These are phyloP conservation scores for Vannuccia rotundouncinata DNA, from an alignment of 2,888 invertebrate genomes.

Conservation along the genomic window DNA sequence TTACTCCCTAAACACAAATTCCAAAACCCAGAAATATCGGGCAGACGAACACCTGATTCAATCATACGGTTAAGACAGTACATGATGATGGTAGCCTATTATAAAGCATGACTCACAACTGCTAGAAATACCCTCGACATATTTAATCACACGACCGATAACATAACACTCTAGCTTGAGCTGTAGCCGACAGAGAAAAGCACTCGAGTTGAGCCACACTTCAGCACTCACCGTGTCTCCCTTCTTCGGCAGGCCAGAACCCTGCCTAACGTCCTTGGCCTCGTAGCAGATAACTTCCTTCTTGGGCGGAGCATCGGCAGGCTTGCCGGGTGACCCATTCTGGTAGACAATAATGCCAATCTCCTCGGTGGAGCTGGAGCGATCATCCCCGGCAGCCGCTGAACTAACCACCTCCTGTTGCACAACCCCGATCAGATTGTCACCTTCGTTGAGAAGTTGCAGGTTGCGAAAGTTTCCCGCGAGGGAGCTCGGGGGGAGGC, in stretches of 20 bases:
- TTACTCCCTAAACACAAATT: no score
- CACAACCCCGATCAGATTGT: background rate
- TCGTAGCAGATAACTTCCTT: conserved; percentile 69
- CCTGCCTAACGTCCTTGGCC: conserved; percentile 57
- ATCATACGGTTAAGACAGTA: no score
- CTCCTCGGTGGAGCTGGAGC: background rate
- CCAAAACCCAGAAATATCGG: no score
- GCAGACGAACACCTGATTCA: no score
- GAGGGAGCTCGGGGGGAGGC: background rate
- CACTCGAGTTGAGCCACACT: no score
- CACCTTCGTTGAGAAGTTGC: background rate
- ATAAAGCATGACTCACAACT: no score
- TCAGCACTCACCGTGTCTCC: background rate
- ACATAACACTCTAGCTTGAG: no score
- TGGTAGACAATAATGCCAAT: conserved; percentile 4
- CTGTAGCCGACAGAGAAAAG: no score
- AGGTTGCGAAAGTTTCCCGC: background rate
- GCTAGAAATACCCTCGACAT: no score
- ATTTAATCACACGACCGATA: no score
- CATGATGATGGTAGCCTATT: no score
- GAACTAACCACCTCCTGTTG: background rate
- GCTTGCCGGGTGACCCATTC: background rate
- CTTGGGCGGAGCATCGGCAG: background rate
- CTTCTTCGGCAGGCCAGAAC: background rate
- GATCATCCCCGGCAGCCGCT: background rate